Evolutionary conservation across 2,113 vertebrate species (phyloP), one percentile per base, ranked within the genome.

Genomic region (Gracilinanus agilis): DNA sequence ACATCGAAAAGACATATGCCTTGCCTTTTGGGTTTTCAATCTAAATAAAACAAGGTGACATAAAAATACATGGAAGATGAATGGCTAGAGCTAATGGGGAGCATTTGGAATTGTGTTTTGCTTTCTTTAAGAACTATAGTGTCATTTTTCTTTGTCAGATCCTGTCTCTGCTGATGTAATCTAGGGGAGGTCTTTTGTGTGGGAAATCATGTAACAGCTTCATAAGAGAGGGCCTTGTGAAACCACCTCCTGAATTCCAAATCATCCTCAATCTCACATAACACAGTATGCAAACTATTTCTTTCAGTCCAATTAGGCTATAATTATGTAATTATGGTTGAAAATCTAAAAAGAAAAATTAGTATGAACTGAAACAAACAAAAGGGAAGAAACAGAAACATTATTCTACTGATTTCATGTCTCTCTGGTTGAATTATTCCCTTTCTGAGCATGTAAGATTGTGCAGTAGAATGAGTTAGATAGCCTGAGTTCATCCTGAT

Each of bases 61-160:
- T 16, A 44, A 90, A 90, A 90, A 89, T 88, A 1, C 54, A 40
- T 94, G 44, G 97, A 98, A 96, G 96, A 98, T 96, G 95, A 96
- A 98, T 97, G 96, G 93, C 96, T 93, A n/a, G 55, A 92, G 96
- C 97, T 97, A 96, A 97, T 94, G 94, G 97, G 96, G 95, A 96
- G 95, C 61, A 92, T 98, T 97, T 95, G 91, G 96, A 96, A 97
- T 83, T 95, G 96, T 94, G 96, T 98, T 97, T 97, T 97, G 96
- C 96, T 97, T 98, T 97, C 97, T 92, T 94, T 0, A 1, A 97
- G 95, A 96, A 93, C 40, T 56, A 9, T 4, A 1, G 93, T 90
- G 44, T 97, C 97, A 97, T 98, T 98, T 98, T 97, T 97, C 97
- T 98, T 97, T 0, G 58, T 97, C 96, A 95, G 91, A 88, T 92